Conservation (phyloP, 2,113 vertebrate species). For the Columba livia region DNA sequence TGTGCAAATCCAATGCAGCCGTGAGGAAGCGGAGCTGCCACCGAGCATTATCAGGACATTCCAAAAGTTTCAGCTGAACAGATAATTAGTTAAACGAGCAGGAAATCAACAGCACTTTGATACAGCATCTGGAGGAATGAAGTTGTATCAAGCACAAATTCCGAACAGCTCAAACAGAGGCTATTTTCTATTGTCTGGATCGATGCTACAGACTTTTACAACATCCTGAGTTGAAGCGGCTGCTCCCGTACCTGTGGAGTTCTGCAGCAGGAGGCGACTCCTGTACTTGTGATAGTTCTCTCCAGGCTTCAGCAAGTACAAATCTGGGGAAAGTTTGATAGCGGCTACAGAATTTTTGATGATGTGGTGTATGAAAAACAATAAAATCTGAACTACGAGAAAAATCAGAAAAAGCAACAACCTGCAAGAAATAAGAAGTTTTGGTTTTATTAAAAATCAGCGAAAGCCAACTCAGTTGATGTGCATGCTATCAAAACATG, state of each 20-base stretch:
- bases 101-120: neutral
- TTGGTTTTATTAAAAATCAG: neutral
- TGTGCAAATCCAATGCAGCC: neutral
- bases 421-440: conserved; percentile 73
- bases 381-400: conserved; percentile 82
- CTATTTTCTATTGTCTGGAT: neutral
- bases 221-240: neutral
- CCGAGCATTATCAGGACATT: neutral
- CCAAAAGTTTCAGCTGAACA: neutral
- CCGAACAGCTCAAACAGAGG: neutral
- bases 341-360: conserved; percentile 86
- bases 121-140: neutral
- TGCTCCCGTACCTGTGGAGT: conserved; percentile 86
- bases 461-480: neutral
- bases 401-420: conserved; percentile 89
- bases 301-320: conserved; percentile 86
- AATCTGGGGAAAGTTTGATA: conserved; percentile 82
- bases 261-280: conserved; percentile 89
- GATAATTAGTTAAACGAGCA: neutral
- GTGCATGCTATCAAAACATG: neutral
- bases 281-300: conserved; percentile 81
- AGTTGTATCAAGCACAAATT: too few species aligned
- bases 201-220: neutral
- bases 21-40: neutral
- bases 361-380: conserved; percentile 88